Percentiles rank a stretch among this genome's conserved stretches.
Conservation (phyloP, 2,888 invertebrate species). For the Toxonevra muliebris region DNA sequence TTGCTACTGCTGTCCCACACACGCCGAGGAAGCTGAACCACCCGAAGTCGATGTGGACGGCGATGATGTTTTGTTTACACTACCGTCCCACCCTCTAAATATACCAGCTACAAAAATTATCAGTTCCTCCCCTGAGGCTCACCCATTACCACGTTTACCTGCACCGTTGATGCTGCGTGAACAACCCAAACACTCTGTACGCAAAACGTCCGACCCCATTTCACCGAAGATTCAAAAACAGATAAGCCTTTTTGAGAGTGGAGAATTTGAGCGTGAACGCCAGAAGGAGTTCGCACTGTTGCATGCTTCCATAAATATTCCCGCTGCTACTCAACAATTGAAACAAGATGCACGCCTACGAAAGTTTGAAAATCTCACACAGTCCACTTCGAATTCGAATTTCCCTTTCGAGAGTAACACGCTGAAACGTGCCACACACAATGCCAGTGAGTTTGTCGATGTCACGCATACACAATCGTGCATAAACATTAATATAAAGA, state of each 20-base stretch:
- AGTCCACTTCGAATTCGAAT: constrained; percentile 61
- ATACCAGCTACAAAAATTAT: constrained; percentile 40
- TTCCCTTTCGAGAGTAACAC: constrained; percentile 61
- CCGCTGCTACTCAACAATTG: constrained; percentile 49
- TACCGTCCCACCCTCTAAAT: constrained; percentile 8
- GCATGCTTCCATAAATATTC: constrained; percentile 57
- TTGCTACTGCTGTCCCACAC: constrained; percentile 55
- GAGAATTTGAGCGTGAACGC: constrained; percentile 49
- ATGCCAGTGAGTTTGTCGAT: constrained; percentile 50
- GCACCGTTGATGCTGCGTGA: constrained; percentile 8
- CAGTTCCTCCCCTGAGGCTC: constrained; percentile 47
- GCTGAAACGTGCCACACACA: constrained; percentile 50
- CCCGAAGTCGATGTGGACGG: constrained; percentile 49
- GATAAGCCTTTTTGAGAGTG: constrained; percentile 58
- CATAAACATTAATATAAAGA: constrained; percentile 53
- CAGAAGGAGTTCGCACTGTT: constrained; percentile 39
- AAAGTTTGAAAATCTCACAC: constrained; percentile 58
- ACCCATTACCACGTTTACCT: constrained; percentile 14
- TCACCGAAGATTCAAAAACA: constrained; percentile 62
- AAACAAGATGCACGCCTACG: constrained; percentile 57
- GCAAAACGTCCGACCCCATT: constrained; percentile 56
- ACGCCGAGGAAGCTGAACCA: constrained; percentile 42
- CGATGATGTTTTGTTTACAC: background rate
- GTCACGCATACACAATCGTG: constrained; percentile 55
- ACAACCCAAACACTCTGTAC: constrained; percentile 35